Conservation (phyloP, 2,797 vertebrate species). For the Alcedo quadribrachys region DNA sequence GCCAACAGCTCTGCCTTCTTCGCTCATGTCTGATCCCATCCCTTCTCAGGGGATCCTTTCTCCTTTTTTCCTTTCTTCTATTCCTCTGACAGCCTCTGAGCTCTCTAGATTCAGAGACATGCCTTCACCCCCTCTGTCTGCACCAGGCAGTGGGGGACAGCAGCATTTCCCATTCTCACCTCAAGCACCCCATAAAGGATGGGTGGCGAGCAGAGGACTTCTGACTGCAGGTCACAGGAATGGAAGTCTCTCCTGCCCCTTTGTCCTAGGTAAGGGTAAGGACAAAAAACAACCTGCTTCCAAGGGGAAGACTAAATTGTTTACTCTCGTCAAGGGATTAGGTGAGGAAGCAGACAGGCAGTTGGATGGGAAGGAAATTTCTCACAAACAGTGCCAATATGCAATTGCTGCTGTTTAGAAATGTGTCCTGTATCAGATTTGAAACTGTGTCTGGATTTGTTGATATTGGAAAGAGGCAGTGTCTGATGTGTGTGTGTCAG, state of each 20-base stretch:
- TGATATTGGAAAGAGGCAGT: rapidly evolving
- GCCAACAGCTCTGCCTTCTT: neutral
- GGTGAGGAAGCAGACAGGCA: neutral
- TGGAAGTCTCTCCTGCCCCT: neutral
- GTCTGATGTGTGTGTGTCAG: neutral
- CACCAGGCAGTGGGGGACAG: neutral
- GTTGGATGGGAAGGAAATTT: neutral
- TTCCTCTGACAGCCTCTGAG: neutral
- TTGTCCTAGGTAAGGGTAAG: neutral
- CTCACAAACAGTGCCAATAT: neutral
- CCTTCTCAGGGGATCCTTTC: neutral
- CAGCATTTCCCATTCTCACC: neutral
- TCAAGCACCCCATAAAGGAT: neutral
- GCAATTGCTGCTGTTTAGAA: neutral
- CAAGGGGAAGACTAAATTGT: neutral
- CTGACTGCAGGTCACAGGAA: neutral
- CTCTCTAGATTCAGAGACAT: neutral
- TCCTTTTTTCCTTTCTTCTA: neutral
- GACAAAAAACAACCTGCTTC: neutral
- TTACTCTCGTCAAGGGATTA: neutral
- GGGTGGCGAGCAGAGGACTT: neutral
- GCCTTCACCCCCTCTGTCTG: neutral
- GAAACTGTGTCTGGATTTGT: neutral
- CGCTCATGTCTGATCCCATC: neutral
- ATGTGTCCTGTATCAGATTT: neutral